These are phyloP conservation scores for Cyclopterus lumpus DNA, from an alignment of 2,797 vertebrate species.

Conservation along the genomic window DNA sequence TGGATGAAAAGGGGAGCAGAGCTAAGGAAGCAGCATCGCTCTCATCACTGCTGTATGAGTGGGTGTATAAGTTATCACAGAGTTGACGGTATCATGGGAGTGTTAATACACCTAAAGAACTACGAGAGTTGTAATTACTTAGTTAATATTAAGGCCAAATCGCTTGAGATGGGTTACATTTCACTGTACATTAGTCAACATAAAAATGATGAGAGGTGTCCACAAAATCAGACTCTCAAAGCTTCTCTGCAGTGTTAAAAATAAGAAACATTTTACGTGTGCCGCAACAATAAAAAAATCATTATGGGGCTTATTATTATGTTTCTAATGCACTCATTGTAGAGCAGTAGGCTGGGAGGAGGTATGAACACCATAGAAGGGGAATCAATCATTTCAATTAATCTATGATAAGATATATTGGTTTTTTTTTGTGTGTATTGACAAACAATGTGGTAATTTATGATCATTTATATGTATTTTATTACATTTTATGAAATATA, in stretches of 20 bases:
- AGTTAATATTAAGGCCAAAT: too few relatives aligned
- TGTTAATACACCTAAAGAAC: neutral
- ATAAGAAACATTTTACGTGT: too few relatives aligned
- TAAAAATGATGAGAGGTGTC: neutral
- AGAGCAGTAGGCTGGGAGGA: too few relatives aligned
- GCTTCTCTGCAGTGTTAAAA: too few relatives aligned
- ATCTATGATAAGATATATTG: constrained; percentile 8
- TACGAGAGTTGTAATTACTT: neutral
- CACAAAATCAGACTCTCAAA: neutral
- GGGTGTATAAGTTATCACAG: neutral
- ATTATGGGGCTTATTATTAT: too few relatives aligned
- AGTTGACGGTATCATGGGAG: neutral
- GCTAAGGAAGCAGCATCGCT: neutral
- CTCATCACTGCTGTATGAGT: constrained; percentile 8
- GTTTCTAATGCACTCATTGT: too few relatives aligned
- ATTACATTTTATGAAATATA: neutral
- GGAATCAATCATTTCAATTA: constrained; percentile 34
- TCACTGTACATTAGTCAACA: too few relatives aligned
- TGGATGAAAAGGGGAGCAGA: constrained; percentile 23
- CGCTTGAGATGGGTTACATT: neutral
- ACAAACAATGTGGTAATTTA: constrained; percentile 13
- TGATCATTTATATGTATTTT: neutral
- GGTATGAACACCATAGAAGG: constrained; percentile 16
- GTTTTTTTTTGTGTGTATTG: constrained; percentile 20
- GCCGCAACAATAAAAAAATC: too few relatives aligned